These are phyloP conservation scores for Apogon talboti DNA, from an alignment of 2,797 vertebrate species.

Conservation along the genomic window DNA sequence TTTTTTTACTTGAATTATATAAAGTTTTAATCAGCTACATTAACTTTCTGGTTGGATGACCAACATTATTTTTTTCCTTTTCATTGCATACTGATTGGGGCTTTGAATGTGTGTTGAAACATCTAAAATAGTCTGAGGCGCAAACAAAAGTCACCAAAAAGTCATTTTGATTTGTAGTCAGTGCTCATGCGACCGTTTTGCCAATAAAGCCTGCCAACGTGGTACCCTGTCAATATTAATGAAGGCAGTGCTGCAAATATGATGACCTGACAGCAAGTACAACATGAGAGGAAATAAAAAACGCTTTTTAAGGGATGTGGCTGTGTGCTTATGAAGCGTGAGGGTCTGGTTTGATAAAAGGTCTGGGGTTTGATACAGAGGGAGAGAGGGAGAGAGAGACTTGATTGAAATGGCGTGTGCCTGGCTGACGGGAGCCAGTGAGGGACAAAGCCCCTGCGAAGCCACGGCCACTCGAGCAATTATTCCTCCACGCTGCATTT, in stretches of 20 bases:
- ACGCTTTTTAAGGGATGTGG: conserved; percentile 48
- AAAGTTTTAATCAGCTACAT: conserved; percentile 17
- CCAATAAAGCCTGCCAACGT: conserved; percentile 50
- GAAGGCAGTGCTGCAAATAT: conserved; percentile 46
- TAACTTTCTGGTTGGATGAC: conserved; percentile 37
- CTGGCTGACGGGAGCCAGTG: conserved; percentile 97
- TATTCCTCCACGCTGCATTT: conserved; percentile 99
- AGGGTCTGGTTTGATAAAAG: conserved; percentile 87
- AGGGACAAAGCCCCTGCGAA: conserved; percentile 98
- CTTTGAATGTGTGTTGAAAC: conserved; percentile 13
- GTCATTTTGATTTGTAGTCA: conserved; percentile 39
- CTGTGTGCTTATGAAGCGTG: conserved; percentile 77
- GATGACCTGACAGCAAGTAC: conserved; percentile 54
- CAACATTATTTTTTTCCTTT: conserved; percentile 7
- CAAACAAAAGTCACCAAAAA: conserved; percentile 40
- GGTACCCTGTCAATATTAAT: conserved; percentile 53
- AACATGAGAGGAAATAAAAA: conserved; percentile 20
- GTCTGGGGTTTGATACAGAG: conserved; percentile 91
- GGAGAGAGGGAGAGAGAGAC: conserved; percentile 53
- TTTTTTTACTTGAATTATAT: neutral
- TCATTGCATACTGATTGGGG: conserved; percentile 22
- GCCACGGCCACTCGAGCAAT: conserved; percentile 99
- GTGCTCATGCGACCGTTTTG: conserved; percentile 46
- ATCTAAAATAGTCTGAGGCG: conserved; percentile 11
- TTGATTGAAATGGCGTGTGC: conserved; percentile 99